Conservation (phyloP, 2,113 vertebrate genomes). For the Lophius piscatorius region DNA sequence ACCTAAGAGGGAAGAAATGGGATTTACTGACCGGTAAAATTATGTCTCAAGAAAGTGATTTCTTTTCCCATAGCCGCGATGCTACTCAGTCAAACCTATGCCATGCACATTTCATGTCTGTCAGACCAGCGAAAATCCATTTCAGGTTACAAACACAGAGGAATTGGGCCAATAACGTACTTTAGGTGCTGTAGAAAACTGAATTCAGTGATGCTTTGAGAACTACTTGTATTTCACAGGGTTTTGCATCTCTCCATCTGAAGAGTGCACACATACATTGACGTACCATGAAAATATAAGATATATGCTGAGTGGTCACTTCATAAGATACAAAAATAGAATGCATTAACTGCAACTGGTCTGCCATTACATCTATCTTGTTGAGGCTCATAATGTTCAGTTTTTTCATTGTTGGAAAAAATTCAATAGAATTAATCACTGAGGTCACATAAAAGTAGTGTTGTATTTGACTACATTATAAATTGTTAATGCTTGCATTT, state of each 20-base stretch:
- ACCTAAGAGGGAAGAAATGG: conserved; percentile 33
- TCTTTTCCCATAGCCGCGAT: conserved; percentile 20
- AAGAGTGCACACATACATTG: no score
- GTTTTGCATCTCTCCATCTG: no score
- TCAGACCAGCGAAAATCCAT: conserved; percentile 42
- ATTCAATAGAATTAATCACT: no score
- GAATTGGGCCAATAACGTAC: conserved; percentile 35
- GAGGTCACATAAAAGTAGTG: no score
- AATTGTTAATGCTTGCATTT: no score
- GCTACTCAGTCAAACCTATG: conserved; percentile 33
- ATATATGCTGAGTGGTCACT: no score
- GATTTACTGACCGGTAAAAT: conserved; percentile 63
- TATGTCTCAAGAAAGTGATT: conserved; percentile 51
- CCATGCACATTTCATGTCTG: conserved; percentile 46
- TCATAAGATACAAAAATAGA: no score
- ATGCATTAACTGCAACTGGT: no score
- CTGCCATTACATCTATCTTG: no score
- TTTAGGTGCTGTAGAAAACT: conserved; percentile 28
- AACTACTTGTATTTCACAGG: not conserved
- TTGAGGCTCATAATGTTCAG: not conserved
- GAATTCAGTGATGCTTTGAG: conserved; percentile 1
- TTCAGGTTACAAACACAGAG: conserved; percentile 39
- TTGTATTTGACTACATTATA: no score
- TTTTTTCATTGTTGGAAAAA: no score
- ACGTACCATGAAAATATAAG: no score